phyloP scores from a whole-genome alignment of 2,888 invertebrate genomes.

The Ethmia dodecea region DNA sequence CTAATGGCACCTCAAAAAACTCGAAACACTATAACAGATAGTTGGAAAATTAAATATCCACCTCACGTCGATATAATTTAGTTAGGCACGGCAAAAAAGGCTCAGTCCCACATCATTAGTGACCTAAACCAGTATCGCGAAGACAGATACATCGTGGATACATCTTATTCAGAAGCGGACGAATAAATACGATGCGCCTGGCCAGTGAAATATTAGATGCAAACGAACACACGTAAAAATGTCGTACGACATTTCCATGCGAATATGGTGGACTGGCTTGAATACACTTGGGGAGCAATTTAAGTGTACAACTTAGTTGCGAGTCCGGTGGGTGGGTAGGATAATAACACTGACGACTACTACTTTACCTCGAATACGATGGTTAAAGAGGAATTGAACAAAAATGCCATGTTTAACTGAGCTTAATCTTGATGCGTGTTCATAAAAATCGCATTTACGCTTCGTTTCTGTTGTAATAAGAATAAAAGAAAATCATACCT shows the following conservation, averaged over 20 bases:
- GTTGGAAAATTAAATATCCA: slow-evolving; percentile 36
- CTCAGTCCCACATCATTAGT: slow-evolving; percentile 57
- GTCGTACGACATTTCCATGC: slow-evolving; percentile 57
- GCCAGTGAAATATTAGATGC: slow-evolving; percentile 68
- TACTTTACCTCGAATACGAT: slow-evolving; percentile 1
- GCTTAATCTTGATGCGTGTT: neutral
- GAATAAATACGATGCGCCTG: slow-evolving; percentile 60
- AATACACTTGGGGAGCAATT: neutral
- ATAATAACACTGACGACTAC: slow-evolving; percentile 1
- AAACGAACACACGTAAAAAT: slow-evolving; percentile 61
- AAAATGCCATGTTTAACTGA: slow-evolving; percentile 2
- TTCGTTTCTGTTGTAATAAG: neutral
- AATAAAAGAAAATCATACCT: neutral
- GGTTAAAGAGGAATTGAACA: slow-evolving; percentile 1
- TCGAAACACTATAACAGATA: slow-evolving; percentile 21
- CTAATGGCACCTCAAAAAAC: neutral
- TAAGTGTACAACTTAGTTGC: neutral
- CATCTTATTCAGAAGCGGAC: slow-evolving; percentile 54
- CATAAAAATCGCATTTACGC: slow-evolving; percentile 6
- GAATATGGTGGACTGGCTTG: slow-evolving; percentile 42
- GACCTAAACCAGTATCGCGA: slow-evolving; percentile 44
- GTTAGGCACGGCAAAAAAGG: slow-evolving; percentile 65
- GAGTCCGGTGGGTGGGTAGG: slow-evolving; percentile 1
- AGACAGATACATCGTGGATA: slow-evolving; percentile 66
- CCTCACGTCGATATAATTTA: slow-evolving; percentile 57